Conservation (phyloP, 2,797 vertebrate genomes). For the Myotis findleyi region DNA sequence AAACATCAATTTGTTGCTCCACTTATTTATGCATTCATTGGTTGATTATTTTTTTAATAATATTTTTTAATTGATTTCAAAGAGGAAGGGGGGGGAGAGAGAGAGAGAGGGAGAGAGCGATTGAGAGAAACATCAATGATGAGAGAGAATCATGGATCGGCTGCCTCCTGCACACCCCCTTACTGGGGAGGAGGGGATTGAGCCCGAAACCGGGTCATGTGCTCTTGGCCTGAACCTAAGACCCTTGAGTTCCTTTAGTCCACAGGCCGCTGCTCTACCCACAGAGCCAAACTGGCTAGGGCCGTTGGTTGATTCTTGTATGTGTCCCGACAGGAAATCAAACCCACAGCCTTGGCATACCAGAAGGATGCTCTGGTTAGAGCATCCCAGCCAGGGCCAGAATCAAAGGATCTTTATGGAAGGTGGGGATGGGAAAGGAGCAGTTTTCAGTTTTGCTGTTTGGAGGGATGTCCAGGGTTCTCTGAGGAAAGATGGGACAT, state of each 20-base stretch:
- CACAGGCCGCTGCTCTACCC: background rate
- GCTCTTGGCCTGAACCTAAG: background rate
- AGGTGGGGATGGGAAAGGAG: background rate
- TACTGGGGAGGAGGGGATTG: too few relatives aligned
- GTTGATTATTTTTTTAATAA: background rate
- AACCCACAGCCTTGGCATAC: background rate
- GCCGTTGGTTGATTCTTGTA: background rate
- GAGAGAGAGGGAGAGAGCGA: too few relatives aligned
- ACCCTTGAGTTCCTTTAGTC: background rate
- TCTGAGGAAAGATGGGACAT: background rate
- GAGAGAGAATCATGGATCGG: background rate
- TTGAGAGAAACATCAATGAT: background rate
- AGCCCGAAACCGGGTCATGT: background rate
- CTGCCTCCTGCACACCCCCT: background rate
- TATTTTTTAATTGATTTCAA: too few relatives aligned
- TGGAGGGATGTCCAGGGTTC: background rate
- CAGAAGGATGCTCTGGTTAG: background rate
- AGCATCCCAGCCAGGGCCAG: background rate
- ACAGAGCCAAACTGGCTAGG: background rate
- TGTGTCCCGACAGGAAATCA: background rate
- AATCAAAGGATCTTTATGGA: constrained; percentile 59
- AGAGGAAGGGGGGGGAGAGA: too few relatives aligned
- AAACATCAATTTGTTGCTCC: background rate
- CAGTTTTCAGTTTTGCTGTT: background rate
- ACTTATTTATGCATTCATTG: background rate